Conservation (phyloP, 2,888 invertebrate species). For the Arrhopalites spinosus region DNA sequence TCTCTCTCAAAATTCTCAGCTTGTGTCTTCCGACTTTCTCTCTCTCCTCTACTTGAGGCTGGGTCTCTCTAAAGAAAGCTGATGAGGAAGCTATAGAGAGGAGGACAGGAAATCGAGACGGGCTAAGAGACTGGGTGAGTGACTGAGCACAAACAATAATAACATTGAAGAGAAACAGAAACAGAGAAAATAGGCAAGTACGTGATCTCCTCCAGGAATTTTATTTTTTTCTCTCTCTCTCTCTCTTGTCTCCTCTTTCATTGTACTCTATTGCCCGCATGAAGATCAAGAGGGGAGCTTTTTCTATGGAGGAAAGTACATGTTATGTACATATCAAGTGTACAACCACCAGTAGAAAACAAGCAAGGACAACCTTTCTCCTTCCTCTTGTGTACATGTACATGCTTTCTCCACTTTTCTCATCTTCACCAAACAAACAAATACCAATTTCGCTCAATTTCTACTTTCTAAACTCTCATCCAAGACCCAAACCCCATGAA, state of each 20-base stretch:
- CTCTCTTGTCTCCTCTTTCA: neutral
- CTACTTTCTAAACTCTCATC: neutral
- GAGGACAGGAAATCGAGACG: neutral
- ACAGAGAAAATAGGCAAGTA: slow-evolving; percentile 10
- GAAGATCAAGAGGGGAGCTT: neutral
- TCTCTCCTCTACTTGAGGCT: neutral
- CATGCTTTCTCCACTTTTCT: too few species aligned
- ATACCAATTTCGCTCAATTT: slow-evolving; percentile 19
- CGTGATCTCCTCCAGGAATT: slow-evolving; percentile 26
- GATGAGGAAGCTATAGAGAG: neutral
- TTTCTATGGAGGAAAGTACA: too few species aligned
- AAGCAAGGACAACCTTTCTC: neutral
- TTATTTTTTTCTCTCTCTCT: neutral
- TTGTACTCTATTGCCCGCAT: slow-evolving; percentile 13
- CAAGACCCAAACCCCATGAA: too few species aligned
- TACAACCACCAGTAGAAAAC: neutral
- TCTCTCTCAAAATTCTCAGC: neutral
- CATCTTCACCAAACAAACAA: slow-evolving; percentile 2
- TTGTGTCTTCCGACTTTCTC: neutral
- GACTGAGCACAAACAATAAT: slow-evolving; percentile 1
- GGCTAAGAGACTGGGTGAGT: neutral
- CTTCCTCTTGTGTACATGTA: neutral
- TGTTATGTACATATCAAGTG: too few species aligned
- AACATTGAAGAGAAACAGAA: neutral
- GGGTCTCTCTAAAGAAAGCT: neutral